Evolutionary conservation across 2,888 invertebrate genomes (phyloP).

Genomic region (Acanthosepion lycidas): DNA sequence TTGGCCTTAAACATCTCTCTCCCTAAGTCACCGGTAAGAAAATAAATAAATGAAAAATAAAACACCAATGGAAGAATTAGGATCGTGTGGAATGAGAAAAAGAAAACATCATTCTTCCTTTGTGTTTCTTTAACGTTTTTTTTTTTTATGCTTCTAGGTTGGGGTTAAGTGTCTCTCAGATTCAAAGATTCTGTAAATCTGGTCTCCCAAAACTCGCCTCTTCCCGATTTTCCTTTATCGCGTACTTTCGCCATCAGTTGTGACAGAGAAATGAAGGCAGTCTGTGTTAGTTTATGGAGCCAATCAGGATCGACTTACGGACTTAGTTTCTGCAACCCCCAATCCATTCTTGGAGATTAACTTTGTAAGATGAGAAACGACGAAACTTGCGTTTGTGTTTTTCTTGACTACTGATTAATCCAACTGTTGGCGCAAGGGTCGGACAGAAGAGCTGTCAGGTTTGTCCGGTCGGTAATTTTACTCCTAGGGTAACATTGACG

Average conservation of each 20-base stretch:
- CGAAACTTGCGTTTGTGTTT: not conserved
- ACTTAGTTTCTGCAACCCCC: not conserved
- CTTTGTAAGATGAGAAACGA: not conserved
- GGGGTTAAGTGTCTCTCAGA: not conserved
- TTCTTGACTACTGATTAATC: not conserved
- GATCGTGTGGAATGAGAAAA: not conserved
- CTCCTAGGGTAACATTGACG: slow-evolving; percentile 33
- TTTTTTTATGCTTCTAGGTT: not conserved
- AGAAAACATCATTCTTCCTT: not conserved
- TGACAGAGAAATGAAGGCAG: not conserved
- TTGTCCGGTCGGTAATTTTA: slow-evolving; percentile 33
- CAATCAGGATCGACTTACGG: slow-evolving; percentile 23
- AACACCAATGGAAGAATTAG: not conserved
- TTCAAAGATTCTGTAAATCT: not conserved
- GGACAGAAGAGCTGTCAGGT: not conserved
- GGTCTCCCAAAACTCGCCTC: too few species aligned
- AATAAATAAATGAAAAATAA: not conserved
- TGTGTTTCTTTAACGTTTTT: not conserved
- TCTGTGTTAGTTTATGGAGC: not conserved
- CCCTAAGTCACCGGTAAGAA: not conserved
- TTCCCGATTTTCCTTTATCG: not conserved
- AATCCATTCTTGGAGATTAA: slow-evolving; percentile 33
- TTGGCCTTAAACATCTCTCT: not conserved
- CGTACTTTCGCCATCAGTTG: not conserved
- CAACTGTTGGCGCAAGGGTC: not conserved